A percentile compares a stretch with the other conserved stretches of the same genome.
phyloP scores from a whole-genome alignment of 2,113 vertebrate species.

The Sisor rabdophorus region DNA sequence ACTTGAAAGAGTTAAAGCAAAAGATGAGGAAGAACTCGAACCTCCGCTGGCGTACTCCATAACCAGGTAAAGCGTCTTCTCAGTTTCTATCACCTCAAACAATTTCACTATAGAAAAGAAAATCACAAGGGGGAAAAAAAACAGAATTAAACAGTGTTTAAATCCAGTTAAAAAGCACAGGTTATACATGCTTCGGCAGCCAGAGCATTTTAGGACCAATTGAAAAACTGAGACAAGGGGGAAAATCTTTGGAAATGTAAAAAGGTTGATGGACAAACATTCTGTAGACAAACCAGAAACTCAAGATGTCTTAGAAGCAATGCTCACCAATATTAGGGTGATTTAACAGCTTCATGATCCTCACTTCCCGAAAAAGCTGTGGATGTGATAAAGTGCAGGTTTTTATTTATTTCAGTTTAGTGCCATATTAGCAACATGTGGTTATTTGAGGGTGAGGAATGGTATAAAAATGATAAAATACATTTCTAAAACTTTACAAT shows the following conservation, averaged over 20 bases:
- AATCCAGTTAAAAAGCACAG: background rate
- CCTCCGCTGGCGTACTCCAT: slow-evolving; percentile 83
- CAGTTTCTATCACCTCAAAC: slow-evolving; percentile 81
- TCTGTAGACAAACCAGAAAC: slow-evolving; percentile 15
- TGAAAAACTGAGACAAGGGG: background rate
- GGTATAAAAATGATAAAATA: no score
- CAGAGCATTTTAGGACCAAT: background rate
- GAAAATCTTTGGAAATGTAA: slow-evolving; percentile 7
- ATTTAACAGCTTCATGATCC: slow-evolving; percentile 60
- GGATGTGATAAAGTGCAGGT: slow-evolving; percentile 2
- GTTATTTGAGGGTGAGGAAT: no score
- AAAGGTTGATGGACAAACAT: background rate
- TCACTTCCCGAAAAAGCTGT: slow-evolving; percentile 59
- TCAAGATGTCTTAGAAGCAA: slow-evolving; percentile 8
- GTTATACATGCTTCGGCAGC: background rate
- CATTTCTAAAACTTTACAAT: no score
- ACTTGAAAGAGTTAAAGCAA: background rate
- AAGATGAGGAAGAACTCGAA: slow-evolving; percentile 47
- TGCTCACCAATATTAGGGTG: slow-evolving; percentile 59
- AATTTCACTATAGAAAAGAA: slow-evolving; percentile 58
- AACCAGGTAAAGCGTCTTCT: slow-evolving; percentile 77
- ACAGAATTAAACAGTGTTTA: background rate
- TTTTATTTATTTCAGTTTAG: no score
- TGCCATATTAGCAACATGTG: no score
- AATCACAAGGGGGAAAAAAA: background rate